Base-by-base conservation (phyloP, 2,888 invertebrate species). In the Elegia similella region DNA sequence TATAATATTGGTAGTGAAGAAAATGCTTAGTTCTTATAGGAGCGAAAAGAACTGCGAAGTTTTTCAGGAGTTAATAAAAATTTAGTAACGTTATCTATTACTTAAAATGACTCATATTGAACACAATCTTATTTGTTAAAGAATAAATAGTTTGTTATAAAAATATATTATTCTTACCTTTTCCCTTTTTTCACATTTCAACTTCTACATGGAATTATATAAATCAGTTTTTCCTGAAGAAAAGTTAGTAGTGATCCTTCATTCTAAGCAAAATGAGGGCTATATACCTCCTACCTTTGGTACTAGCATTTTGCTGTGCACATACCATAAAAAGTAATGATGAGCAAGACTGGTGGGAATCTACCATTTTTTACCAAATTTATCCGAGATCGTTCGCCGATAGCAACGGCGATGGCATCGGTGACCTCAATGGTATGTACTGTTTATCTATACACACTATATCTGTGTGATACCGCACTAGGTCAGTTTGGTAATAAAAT, bases 301-400 rank as follows among this genome's bases (percentile, higher is more conserved):
- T 85, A 6, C 50, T 80, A 42, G 70, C 73, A 46, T 1, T 74
- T 6, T 76, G 74, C 67, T 63, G 67, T 59, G 76, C 72, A 8
- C 73, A 68, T 48, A 63, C 79, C 16, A 61, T 70, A 38, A 72
- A 68, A 38, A 67, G 69, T 48, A 78, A 78, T 48, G 69, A 60
- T 1, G 76, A 80, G 0, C 65, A 75, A 17, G 92, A 93, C 66
- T 97, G 97, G 97, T 97, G 96, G 95, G 93, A 95, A 68, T 93
- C 93, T 8, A 93, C 94, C 2, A 93, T 94, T 42, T 92, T 96
- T 65, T 97, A 97, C 80, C 96, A 97, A 80, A 94, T 96, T 55
- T 95, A 96, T 76, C 95, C 96, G 0, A 92, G 95, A 62, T 95
- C 96, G 0, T 97, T 95, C 82, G 93, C 93, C 73, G 98, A 98